phyloP scores from a whole-genome alignment of 2,888 invertebrate species.

The Troides helena region DNA sequence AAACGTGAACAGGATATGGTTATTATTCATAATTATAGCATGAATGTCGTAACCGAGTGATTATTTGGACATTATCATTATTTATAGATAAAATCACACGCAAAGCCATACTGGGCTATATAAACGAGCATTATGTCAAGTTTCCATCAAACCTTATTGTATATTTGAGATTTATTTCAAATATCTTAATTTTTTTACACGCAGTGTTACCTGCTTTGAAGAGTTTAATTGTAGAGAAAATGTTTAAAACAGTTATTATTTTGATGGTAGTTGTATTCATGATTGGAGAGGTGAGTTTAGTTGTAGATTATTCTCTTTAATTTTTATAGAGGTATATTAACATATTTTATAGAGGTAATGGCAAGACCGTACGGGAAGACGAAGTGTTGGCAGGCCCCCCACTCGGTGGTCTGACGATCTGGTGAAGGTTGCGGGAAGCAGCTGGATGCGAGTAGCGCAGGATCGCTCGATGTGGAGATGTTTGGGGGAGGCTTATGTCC shows the following conservation, averaged over 20 bases:
- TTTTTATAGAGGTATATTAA: no score
- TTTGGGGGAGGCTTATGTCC: no score
- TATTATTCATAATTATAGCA: slow-evolving; percentile 18
- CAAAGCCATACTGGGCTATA: neutral
- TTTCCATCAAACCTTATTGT: neutral
- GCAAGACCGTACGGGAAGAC: no score
- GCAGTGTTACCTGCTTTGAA: neutral
- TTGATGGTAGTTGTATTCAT: slow-evolving; percentile 20
- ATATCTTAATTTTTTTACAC: neutral
- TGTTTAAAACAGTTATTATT: slow-evolving; percentile 23
- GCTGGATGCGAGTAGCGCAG: no score
- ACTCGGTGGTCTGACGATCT: no score
- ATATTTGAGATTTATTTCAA: neutral
- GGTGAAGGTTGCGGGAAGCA: no score
- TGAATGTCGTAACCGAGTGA: slow-evolving; percentile 10
- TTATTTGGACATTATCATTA: slow-evolving; percentile 29
- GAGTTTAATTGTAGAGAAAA: slow-evolving; percentile 10
- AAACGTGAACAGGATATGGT: slow-evolving; percentile 24
- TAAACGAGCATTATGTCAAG: neutral
- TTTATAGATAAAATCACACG: slow-evolving; percentile 23
- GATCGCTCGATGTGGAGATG: no score
- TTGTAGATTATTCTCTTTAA: no score
- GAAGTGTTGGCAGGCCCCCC: no score
- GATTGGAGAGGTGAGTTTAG: slow-evolving; percentile 25
- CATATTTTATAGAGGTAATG: no score